A percentile compares a stretch with the other conserved stretches of the same genome.
phyloP scores from a whole-genome alignment of 2,797 vertebrate species.

The Psittacula echo region DNA sequence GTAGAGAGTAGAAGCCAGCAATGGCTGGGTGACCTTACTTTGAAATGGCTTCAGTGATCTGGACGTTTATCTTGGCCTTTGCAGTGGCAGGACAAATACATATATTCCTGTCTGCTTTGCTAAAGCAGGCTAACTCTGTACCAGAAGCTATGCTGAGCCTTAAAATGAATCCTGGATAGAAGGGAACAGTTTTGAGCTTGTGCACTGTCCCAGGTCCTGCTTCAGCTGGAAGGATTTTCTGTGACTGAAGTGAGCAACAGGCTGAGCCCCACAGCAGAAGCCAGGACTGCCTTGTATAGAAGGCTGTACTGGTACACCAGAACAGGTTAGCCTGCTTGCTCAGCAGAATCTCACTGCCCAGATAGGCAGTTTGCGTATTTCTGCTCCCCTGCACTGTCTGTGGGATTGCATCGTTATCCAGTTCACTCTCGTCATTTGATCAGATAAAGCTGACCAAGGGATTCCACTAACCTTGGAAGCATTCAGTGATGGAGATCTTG shows the following conservation, averaged over 20 bases:
- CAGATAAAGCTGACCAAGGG: not conserved
- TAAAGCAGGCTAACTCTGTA: not conserved
- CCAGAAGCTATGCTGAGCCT: not conserved
- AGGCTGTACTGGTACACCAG: not conserved
- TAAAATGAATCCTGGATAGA: not conserved
- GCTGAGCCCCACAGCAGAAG: accelerated
- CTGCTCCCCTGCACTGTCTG: not conserved
- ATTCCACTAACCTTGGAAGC: not conserved
- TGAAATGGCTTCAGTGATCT: not conserved
- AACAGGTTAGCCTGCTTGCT: not conserved
- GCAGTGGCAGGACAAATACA: not conserved
- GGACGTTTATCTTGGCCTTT: not conserved
- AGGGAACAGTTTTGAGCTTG: not conserved
- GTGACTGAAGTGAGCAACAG: not conserved
- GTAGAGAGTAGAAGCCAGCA: not conserved
- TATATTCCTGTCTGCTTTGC: not conserved
- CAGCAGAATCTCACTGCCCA: not conserved
- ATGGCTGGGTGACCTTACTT: not conserved
- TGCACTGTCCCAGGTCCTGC: not conserved
- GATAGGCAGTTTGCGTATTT: not conserved
- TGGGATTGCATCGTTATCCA: not conserved
- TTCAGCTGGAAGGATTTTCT: not conserved
- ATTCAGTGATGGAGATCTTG: not conserved
- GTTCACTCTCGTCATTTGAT: not conserved
- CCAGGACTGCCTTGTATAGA: not conserved